These are phyloP conservation scores for Eupithecia abbreviata DNA, from an alignment of 2,888 invertebrate genomes.

Conservation along the genomic window DNA sequence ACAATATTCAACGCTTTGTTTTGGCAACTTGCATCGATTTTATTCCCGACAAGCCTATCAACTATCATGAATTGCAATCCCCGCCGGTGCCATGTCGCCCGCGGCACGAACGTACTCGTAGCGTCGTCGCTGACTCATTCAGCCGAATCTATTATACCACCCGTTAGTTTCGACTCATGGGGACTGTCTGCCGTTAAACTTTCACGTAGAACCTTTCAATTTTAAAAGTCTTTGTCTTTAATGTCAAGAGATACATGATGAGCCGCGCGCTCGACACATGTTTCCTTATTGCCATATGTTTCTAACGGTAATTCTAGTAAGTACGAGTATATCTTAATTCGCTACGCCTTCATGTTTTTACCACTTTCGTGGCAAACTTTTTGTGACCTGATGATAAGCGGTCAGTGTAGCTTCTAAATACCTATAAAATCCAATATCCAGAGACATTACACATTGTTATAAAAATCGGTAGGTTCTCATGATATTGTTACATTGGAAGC, in stretches of 20 bases:
- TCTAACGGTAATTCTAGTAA: background rate
- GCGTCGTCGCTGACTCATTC: slow-evolving; percentile 54
- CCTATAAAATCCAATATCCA: background rate
- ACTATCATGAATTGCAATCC: slow-evolving; percentile 63
- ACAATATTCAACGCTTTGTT: slow-evolving; percentile 20
- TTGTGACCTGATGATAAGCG: background rate
- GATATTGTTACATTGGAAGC: background rate
- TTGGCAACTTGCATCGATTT: slow-evolving; percentile 48
- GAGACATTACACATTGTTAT: background rate
- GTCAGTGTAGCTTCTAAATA: background rate
- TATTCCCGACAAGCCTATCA: slow-evolving; percentile 50
- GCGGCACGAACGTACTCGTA: slow-evolving; percentile 56
- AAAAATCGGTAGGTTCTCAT: background rate
- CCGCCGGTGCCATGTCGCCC: slow-evolving; percentile 65
- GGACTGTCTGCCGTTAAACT: slow-evolving; percentile 18
- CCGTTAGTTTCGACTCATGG: slow-evolving; percentile 25
- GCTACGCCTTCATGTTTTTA: background rate
- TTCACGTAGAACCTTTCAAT: slow-evolving; percentile 4
- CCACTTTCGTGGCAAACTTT: background rate
- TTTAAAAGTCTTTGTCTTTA: slow-evolving; percentile 2
- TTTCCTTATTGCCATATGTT: background rate
- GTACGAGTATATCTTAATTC: background rate
- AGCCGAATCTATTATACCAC: slow-evolving; percentile 35
- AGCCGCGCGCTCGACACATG: background rate
- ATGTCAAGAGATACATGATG: slow-evolving; percentile 7